phyloP scores from a whole-genome alignment of 2,888 invertebrate species.

The Megastigmus dorsalis region DNA sequence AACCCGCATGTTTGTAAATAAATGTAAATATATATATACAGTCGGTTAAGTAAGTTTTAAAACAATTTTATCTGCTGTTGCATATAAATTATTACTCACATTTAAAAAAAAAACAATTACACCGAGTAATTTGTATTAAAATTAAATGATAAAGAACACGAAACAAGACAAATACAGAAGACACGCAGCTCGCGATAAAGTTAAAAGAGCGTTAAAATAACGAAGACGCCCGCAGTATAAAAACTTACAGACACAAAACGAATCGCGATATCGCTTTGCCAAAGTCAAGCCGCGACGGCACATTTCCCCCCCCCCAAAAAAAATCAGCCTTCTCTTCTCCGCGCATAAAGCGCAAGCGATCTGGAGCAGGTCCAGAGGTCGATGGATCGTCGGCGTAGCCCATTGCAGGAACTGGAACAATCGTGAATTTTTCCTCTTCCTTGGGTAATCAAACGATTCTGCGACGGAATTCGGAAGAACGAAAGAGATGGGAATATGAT shows the following conservation, averaged over 20 bases:
- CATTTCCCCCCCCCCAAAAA: slow-evolving; percentile 3
- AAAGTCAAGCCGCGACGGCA: slow-evolving; percentile 1
- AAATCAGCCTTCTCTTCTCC: slow-evolving; percentile 8
- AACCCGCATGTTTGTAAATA: not conserved
- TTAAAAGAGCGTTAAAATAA: slow-evolving; percentile 17
- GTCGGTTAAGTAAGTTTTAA: not conserved
- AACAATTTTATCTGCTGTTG: too few species aligned
- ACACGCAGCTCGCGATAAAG: not conserved
- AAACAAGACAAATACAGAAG: not conserved
- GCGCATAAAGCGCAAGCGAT: not conserved
- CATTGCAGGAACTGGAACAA: slow-evolving; percentile 11
- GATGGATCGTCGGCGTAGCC: slow-evolving; percentile 17
- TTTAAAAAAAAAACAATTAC: too few species aligned
- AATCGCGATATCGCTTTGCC: slow-evolving; percentile 13
- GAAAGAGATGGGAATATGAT: slow-evolving; percentile 2
- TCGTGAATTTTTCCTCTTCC: not conserved
- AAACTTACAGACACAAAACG: not conserved
- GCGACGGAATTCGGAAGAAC: not conserved
- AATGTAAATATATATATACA: not conserved
- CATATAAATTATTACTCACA: too few species aligned
- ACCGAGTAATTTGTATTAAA: too few species aligned
- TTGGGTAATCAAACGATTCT: not conserved
- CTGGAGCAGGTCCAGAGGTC: slow-evolving; percentile 43
- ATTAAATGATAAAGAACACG: too few species aligned
- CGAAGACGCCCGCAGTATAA: not conserved